Conservation (phyloP, 2,888 invertebrate genomes). For the Julus scandinavius region DNA sequence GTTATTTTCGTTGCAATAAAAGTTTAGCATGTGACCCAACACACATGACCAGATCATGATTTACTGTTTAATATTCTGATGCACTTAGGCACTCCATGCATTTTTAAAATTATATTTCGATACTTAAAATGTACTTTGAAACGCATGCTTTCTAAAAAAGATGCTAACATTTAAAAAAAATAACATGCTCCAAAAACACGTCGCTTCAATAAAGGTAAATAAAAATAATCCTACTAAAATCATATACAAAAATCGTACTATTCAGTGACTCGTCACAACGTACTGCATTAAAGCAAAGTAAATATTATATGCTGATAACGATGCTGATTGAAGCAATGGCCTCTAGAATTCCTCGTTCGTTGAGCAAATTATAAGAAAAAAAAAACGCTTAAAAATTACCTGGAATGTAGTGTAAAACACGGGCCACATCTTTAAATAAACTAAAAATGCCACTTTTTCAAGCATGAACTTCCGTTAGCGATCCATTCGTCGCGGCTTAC, state of each 20-base stretch:
- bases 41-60: no score
- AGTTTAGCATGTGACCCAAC: no score
- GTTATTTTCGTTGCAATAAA: no score
- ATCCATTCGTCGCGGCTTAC: constrained; percentile 63
- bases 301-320: background rate
- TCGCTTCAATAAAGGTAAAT: background rate
- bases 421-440: background rate
- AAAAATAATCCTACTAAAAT: background rate
- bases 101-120: background rate
- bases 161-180: background rate
- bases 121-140: background rate
- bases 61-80: no score
- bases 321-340: background rate
- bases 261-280: background rate
- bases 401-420: background rate
- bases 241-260: background rate
- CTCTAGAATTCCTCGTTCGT: background rate
- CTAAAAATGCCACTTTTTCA: constrained; percentile 61
- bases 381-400: background rate
- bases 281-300: background rate
- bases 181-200: background rate
- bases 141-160: background rate
- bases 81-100: no score
- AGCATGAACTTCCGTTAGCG: constrained; percentile 59
- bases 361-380: background rate